phyloP scores from a whole-genome alignment of 2,797 vertebrate species.

The Huso huso region DNA sequence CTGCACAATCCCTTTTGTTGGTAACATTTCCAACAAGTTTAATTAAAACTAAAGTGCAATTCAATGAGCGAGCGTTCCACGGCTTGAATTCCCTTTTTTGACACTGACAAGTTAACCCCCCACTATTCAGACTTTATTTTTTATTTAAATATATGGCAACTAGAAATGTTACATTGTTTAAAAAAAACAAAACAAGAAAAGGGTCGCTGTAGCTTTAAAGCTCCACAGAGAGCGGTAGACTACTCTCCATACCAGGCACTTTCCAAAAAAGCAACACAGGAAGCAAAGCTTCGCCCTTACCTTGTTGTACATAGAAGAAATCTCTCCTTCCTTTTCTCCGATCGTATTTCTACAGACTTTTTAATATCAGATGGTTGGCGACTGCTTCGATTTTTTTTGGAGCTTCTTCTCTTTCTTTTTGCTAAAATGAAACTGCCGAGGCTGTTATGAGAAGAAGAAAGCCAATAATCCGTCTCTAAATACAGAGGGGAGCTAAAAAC shows the following conservation, averaged over 20 bases:
- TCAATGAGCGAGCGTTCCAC: slow-evolving; percentile 32
- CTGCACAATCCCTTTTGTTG: slow-evolving; percentile 31
- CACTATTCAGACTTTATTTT: slow-evolving; percentile 31
- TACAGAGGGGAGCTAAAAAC: slow-evolving; percentile 69
- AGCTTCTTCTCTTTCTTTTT: slow-evolving; percentile 53
- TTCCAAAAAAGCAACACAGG: slow-evolving; percentile 52
- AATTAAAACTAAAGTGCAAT: slow-evolving; percentile 34
- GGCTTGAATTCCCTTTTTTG: slow-evolving; percentile 23
- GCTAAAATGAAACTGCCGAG: slow-evolving; percentile 63
- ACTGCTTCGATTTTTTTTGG: slow-evolving; percentile 47
- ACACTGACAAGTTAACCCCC: slow-evolving; percentile 8
- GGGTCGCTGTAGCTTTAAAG: slow-evolving; percentile 63
- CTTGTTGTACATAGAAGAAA: slow-evolving; percentile 67
- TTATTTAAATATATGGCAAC: slow-evolving; percentile 36
- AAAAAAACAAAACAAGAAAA: slow-evolving; percentile 17
- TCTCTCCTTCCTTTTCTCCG: slow-evolving; percentile 53
- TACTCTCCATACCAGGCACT: slow-evolving; percentile 51
- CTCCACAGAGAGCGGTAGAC: slow-evolving; percentile 47
- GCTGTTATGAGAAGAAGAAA: slow-evolving; percentile 70
- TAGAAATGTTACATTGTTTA: slow-evolving; percentile 35
- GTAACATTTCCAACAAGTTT: slow-evolving; percentile 33
- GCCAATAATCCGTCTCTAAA: slow-evolving; percentile 81
- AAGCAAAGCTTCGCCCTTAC: slow-evolving; percentile 58
- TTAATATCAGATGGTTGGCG: slow-evolving; percentile 50
- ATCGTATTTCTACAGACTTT: slow-evolving; percentile 54